phyloP scores from a whole-genome alignment of 2,797 vertebrate genomes.

The Neostethus bicornis region DNA sequence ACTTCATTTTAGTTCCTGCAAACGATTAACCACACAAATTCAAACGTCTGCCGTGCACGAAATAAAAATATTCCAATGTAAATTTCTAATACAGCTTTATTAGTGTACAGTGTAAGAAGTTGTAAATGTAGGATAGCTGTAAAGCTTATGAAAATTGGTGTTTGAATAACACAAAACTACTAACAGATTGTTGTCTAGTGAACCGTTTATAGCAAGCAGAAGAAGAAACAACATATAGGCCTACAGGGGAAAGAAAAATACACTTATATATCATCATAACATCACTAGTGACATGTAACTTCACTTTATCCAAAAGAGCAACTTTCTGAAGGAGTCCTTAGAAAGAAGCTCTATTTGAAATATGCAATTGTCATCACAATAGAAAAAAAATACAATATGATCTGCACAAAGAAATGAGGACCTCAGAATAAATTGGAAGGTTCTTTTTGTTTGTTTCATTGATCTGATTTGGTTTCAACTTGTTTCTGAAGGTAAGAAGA shows the following conservation, averaged over 20 bases:
- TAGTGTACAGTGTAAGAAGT: slow-evolving; percentile 92
- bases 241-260: slow-evolving; percentile 67
- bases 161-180: slow-evolving; percentile 85
- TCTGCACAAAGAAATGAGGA: slow-evolving; percentile 46
- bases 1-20: no score
- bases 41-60: neutral
- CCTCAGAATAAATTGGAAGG: slow-evolving; percentile 24
- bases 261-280: slow-evolving; percentile 72
- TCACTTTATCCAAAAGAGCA: slow-evolving; percentile 55
- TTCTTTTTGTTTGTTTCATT: slow-evolving; percentile 21
- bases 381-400: slow-evolving; percentile 30
- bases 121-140: slow-evolving; percentile 87
- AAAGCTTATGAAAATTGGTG: slow-evolving; percentile 80
- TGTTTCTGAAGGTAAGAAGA: slow-evolving; percentile 16
- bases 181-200: slow-evolving; percentile 86
- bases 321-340: slow-evolving; percentile 23
- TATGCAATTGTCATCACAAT: slow-evolving; percentile 70
- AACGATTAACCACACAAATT: neutral
- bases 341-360: slow-evolving; percentile 45
- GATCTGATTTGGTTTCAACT: slow-evolving; percentile 30
- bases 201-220: slow-evolving; percentile 77
- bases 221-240: slow-evolving; percentile 45
- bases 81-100: slow-evolving; percentile 93
- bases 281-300: slow-evolving; percentile 69
- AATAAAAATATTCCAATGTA: slow-evolving; percentile 29